phyloP scores from a whole-genome alignment of 2,113 vertebrate species.

The Neogale vison region DNA sequence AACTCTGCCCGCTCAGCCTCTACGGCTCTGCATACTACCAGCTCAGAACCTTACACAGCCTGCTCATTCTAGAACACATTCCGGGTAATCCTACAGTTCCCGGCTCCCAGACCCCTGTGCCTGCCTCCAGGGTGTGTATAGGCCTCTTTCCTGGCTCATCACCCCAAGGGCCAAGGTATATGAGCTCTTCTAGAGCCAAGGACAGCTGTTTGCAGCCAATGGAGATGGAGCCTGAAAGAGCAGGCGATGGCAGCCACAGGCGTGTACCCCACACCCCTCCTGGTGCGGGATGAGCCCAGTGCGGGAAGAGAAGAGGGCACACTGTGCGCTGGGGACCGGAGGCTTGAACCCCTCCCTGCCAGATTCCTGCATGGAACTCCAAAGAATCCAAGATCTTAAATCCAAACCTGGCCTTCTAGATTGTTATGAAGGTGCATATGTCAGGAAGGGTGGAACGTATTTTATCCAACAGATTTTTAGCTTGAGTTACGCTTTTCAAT shows the following conservation, averaged over 20 bases:
- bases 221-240: background rate
- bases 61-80: conserved; percentile 31
- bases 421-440: background rate
- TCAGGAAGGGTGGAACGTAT: background rate
- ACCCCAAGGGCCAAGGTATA: background rate
- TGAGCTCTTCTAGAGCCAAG: background rate
- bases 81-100: background rate
- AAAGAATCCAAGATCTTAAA: background rate
- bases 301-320: background rate
- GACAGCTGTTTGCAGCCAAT: background rate
- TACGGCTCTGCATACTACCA: background rate
- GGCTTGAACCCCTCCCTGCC: background rate
- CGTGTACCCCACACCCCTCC: too few species aligned
- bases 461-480: conserved; percentile 63
- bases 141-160: background rate
- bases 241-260: background rate
- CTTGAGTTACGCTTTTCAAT: conserved; percentile 52
- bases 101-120: background rate
- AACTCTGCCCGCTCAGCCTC: background rate
- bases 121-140: background rate
- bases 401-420: conserved; percentile 2
- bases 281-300: background rate
- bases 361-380: background rate
- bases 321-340: background rate
- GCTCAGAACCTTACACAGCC: background rate